Percentiles rank a stretch among this genome's conserved stretches.
Evolutionary conservation across 2,113 vertebrate genomes (phyloP).

Genomic region (Triplophysa dalaica): DNA sequence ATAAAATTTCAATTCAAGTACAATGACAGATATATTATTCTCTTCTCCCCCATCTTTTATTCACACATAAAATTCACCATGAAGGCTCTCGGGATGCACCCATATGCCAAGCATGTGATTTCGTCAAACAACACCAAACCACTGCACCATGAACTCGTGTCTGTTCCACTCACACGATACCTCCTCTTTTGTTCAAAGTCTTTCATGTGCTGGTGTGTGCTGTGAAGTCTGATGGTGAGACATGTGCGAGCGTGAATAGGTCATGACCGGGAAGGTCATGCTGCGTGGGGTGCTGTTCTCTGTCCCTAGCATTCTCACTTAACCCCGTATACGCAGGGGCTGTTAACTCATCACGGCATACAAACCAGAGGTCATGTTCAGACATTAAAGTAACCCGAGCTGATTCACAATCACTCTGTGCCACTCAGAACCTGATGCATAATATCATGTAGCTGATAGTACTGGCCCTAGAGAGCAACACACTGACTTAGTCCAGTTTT

Average conservation of each 20-base stretch:
- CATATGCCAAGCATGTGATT: conserved; percentile 40
- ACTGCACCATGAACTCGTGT: conserved; percentile 8
- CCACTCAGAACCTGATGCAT: background rate
- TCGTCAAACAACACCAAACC: conserved; percentile 14
- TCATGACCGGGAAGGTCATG: conserved; percentile 34
- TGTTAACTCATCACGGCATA: conserved; percentile 11
- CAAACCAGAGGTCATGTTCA: conserved; percentile 6
- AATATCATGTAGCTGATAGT: background rate
- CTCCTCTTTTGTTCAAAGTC: background rate
- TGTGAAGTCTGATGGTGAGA: conserved; percentile 21
- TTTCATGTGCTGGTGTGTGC: conserved; percentile 35
- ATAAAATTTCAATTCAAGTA: background rate
- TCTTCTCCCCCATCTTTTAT: background rate
- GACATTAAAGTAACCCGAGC: background rate
- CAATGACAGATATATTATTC: background rate
- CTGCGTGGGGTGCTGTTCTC: conserved; percentile 20
- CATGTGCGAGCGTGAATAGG: conserved; percentile 32
- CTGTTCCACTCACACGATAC: conserved; percentile 21
- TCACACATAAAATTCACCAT: conserved; percentile 13
- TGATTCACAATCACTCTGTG: background rate
- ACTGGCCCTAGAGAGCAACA: background rate
- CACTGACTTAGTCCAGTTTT: background rate
- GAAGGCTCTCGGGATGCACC: conserved; percentile 5
- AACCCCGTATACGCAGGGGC: conserved; percentile 7
- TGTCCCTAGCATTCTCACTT: conserved; percentile 3